Evolutionary conservation across 2,113 vertebrate species (phyloP), one percentile per base, ranked within the genome.

Genomic region (Apteryx mantelli): DNA sequence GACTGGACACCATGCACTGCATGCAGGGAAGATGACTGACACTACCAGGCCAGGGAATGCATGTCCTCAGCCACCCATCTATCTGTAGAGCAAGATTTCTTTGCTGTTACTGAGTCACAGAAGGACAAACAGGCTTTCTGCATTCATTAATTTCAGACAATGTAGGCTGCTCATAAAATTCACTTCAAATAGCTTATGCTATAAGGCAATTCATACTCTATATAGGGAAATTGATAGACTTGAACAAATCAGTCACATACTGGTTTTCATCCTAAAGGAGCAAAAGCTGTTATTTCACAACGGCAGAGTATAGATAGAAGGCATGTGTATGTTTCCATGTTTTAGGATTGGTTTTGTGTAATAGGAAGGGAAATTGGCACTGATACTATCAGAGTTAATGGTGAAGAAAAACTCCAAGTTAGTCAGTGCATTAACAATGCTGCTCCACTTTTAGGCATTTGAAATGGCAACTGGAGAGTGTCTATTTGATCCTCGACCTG

Each of bases 381-480:
- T 42, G 3, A 28, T 70, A 56, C 50, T 28, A 21, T 17, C 7
- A 70, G 40, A 56, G 53, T 70, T 85, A 80, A 32, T 0, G 4
- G 32, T 28, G 55, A 74, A 46, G 26, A 52, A 95, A 91, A 86
- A 25, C 28, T 71, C 58, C 30, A 34, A 8, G 36, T 50, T 53
- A 63, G 11, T 53, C 28, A 63, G 14, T 53, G 36, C 82, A 82
- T 68, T 96, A 89, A 90, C 46, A 79, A 26, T 36, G 44, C n/a
- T 91, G 58, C 68, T 93, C 74, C 50, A 11, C 82, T 95, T 74
- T 52, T 76, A 99, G 99, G 98, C 98, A 56, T 99, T 99, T 97
- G 99, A 99, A 97, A 97, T 99, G 97, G 96, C 98, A 80, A 99
- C 98, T 40, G 98, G 99, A 73, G 98, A 98, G 82, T 44, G 87